Evolutionary conservation across 92 coral and sea anemone species (phyloP).

Genomic region (Palythoa caribaeorum): DNA sequence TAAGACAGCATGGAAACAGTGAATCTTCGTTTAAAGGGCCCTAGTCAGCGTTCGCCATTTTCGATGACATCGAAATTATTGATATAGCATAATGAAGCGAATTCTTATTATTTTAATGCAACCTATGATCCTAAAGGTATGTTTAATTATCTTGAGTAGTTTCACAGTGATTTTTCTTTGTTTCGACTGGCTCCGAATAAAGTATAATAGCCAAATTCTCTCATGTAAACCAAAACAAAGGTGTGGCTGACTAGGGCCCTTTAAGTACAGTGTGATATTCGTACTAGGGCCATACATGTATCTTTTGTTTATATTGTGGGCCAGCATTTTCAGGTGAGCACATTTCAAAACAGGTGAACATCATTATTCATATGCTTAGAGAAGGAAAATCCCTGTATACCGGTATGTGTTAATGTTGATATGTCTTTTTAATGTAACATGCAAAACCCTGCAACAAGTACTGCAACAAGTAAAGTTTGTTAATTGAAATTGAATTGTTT

Average conservation of each 20-base stretch:
- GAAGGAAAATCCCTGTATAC: no score
- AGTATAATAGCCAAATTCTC: not conserved
- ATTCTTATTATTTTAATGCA: slow-evolving; percentile 11
- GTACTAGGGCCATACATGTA: slow-evolving; percentile 6
- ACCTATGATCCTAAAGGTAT: slow-evolving; percentile 21
- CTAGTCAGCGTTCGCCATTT: slow-evolving; percentile 34
- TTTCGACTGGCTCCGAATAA: slow-evolving; percentile 5
- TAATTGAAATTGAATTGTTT: no score
- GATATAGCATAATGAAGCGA: slow-evolving; percentile 26
- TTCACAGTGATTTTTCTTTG: slow-evolving; percentile 23
- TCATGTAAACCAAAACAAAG: not conserved
- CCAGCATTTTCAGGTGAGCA: no score
- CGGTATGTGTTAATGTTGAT: no score
- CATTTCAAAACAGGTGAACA: no score
- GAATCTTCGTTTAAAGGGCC: slow-evolving; percentile 43
- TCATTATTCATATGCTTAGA: no score
- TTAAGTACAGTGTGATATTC: slow-evolving; percentile 29
- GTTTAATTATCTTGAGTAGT: slow-evolving; percentile 27
- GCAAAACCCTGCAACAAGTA: no score
- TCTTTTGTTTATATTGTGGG: no score
- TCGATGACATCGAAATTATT: slow-evolving; percentile 37
- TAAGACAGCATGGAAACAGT: slow-evolving; percentile 45
- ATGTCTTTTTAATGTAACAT: not conserved
- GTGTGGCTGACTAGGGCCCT: not conserved
- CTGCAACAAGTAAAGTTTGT: no score